These are phyloP conservation scores for Tachystola acroxantha DNA, from an alignment of 2,888 invertebrate species.

Conservation along the genomic window DNA sequence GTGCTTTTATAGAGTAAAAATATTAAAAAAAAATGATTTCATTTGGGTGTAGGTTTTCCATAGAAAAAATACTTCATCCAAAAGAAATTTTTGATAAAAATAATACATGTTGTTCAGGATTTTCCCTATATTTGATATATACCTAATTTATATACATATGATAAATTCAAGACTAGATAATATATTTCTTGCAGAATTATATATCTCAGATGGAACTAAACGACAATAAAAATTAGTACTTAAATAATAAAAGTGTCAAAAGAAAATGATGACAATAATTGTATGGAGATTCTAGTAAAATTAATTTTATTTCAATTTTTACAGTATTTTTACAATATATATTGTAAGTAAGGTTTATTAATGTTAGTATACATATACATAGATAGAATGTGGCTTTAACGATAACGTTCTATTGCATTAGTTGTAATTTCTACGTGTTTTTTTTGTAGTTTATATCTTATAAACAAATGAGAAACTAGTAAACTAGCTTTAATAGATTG, in stretches of 20 bases:
- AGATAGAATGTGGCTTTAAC: neutral
- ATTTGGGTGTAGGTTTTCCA: constrained; percentile 3
- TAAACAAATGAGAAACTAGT: constrained; percentile 44
- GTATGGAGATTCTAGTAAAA: too few relatives aligned
- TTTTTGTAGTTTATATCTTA: constrained; percentile 14
- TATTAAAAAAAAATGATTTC: constrained; percentile 28
- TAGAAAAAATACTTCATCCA: neutral
- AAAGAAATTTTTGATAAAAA: neutral
- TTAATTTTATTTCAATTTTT: constrained; percentile 2
- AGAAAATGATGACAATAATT: constrained; percentile 6
- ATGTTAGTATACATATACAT: constrained; percentile 7
- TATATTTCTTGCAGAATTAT: constrained; percentile 15
- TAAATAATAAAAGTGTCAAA: neutral
- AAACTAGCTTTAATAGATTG: constrained; percentile 69
- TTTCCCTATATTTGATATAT: neutral
- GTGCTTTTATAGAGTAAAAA: constrained; percentile 67
- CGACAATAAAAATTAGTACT: constrained; percentile 14
- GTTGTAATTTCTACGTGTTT: neutral
- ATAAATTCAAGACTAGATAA: too few relatives aligned
- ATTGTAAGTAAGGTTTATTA: constrained; percentile 8
- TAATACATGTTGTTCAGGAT: neutral
- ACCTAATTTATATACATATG: too few relatives aligned
- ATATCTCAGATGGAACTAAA: constrained; percentile 14
- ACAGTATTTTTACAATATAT: constrained; percentile 15
- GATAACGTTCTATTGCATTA: too few relatives aligned